phyloP scores from a whole-genome alignment of 1,140 invertebrate genomes.

The Nylanderia fulva region DNA sequence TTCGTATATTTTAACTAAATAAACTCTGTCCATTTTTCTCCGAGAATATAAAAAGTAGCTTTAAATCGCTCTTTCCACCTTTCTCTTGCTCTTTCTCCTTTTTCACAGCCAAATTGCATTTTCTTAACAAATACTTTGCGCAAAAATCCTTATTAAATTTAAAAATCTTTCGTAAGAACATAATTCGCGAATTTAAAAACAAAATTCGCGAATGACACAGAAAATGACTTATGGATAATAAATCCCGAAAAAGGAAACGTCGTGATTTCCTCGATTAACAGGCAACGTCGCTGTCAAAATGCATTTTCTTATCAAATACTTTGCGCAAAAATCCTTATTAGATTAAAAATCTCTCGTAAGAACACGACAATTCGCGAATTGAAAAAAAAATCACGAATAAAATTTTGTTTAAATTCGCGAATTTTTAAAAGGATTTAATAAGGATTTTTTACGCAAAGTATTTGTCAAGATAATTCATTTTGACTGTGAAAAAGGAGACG shows the following conservation, averaged over 20 bases:
- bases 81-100: too few species aligned
- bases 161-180: background rate
- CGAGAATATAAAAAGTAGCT: background rate
- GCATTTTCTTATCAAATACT: too few species aligned
- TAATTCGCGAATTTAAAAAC: constrained; percentile 10
- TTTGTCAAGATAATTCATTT: too few species aligned
- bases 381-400: too few species aligned
- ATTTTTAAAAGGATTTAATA: too few species aligned
- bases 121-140: background rate
- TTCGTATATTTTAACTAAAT: background rate
- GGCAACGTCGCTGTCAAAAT: too few species aligned
- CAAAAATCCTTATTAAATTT: background rate
- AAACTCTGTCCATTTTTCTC: background rate
- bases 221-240: background rate
- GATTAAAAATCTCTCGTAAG: too few species aligned
- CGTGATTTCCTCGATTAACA: background rate
- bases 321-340: too few species aligned
- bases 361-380: too few species aligned
- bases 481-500: too few species aligned
- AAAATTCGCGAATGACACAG: background rate
- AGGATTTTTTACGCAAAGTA: too few species aligned
- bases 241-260: background rate
- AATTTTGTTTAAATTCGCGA: too few species aligned
- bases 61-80: background rate
- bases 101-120: background rate